Evolutionary conservation across 2,113 vertebrate species (phyloP).

Genomic region (Pithys albifrons): DNA sequence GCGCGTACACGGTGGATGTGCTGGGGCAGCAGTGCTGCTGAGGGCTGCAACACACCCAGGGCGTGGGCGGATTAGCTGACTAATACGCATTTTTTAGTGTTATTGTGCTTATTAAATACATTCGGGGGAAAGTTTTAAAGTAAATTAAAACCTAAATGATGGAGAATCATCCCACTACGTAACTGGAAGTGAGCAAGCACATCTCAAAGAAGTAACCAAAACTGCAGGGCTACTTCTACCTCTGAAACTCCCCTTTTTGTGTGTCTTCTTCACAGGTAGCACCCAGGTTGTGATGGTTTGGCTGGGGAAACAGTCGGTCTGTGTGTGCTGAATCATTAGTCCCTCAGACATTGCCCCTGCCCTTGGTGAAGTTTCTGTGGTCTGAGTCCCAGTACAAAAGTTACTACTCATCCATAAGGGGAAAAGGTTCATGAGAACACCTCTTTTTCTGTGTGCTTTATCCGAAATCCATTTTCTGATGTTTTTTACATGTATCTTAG

Average conservation of each 20-base stretch:
- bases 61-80: conserved; percentile 34
- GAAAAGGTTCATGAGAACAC: background rate
- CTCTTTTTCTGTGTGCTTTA: background rate
- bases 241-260: background rate
- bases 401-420: too few relatives aligned
- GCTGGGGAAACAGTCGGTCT: background rate
- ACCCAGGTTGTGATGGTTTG: background rate
- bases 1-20: background rate
- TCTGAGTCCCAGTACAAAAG: background rate
- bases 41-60: conserved; percentile 48
- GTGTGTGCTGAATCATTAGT: background rate
- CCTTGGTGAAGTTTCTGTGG: background rate
- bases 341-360: background rate
- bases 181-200: background rate
- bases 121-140: background rate
- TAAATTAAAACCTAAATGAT: conserved; percentile 19
- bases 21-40: background rate
- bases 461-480: background rate
- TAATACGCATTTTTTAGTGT: background rate
- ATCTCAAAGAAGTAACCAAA: background rate
- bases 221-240: background rate
- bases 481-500: background rate
- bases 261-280: background rate
- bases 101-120: conserved; percentile 3
- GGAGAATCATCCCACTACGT: background rate